Evolutionary conservation across 2,797 vertebrate genomes (phyloP), one percentile per base, ranked within the genome.

Genomic region (Jordanella pulchra): DNA sequence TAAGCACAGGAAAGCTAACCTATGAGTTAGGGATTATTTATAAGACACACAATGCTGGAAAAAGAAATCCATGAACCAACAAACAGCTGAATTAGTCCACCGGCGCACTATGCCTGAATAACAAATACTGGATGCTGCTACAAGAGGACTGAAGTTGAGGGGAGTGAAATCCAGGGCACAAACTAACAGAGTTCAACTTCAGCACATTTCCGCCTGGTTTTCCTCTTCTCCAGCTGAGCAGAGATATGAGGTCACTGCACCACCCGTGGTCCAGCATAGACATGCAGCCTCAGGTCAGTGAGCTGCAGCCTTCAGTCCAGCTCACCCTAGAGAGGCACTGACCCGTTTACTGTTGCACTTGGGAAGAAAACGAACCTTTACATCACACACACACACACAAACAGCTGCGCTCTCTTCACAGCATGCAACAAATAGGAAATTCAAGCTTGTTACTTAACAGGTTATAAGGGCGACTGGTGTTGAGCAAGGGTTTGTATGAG

Each of bases 281-380:
- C 84, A 72, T 60, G 78, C 72, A 75, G 81, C 84, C 78, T 76
- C 74, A 76, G 87, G 88, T 90, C 92, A 92, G 78, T 74, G 80
- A 86, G 86, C 87, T 82, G 85, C 82, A 82, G 78, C 80, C 80
- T 72, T 39, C 17, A 72, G 82, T 55, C 64, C 76, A 60, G 86
- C 80, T 87, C 78, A 67, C 83, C 81, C 84, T 73, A 72, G 83
- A 85, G 88, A 89, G 11, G 77, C 86, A 77, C 73, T 91, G 90
- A 92, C 88, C 91, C 82, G 73, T 85, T 87, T 82, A 73, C 79
- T 65, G 64, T 74, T 78, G 67, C 83, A 83, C 86, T 78, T 69
- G 79, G 80, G 71, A 68, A 65, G 55, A 32, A 71, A 77, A 48
- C 21, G 13, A 88, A 68, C 61, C 68, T 72, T 75, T 69, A 77